Conservation (phyloP, 2,797 vertebrate genomes). For the Allobates femoralis region DNA sequence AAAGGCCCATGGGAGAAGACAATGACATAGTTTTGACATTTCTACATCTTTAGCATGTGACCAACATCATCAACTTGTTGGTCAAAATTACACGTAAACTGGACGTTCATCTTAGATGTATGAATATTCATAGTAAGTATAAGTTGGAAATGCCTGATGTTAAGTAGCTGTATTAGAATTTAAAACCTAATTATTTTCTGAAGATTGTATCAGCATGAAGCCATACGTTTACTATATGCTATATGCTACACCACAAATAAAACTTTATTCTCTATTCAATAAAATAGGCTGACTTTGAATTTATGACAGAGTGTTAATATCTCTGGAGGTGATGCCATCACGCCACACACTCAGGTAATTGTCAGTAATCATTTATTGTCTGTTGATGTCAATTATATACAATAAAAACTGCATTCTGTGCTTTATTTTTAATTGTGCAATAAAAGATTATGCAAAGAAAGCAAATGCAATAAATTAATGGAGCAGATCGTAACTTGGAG, state of each 20-base stretch:
- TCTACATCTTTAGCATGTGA: too few species aligned
- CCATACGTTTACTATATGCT: neutral
- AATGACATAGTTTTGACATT: too few species aligned
- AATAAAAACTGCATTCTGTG: constrained; percentile 50
- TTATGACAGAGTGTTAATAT: neutral
- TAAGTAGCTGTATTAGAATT: neutral
- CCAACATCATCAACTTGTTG: too few species aligned
- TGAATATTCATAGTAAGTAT: neutral
- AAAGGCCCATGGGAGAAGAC: too few species aligned
- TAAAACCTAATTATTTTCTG: neutral
- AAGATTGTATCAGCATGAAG: neutral
- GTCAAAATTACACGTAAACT: too few species aligned
- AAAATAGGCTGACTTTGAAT: neutral
- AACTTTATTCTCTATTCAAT: neutral
- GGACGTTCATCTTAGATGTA: neutral
- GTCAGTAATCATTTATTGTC: constrained; percentile 37
- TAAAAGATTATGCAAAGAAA: constrained; percentile 63
- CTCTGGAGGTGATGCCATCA: constrained; percentile 37
- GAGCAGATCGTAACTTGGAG: constrained; percentile 49
- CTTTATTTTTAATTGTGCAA: constrained; percentile 58
- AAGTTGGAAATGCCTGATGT: neutral
- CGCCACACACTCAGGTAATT: constrained; percentile 34
- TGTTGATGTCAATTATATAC: constrained; percentile 43
- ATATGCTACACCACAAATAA: neutral
- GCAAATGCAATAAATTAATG: constrained; percentile 59